phyloP scores from a whole-genome alignment of 2,888 invertebrate species.

The Microctonus hyperodae region DNA sequence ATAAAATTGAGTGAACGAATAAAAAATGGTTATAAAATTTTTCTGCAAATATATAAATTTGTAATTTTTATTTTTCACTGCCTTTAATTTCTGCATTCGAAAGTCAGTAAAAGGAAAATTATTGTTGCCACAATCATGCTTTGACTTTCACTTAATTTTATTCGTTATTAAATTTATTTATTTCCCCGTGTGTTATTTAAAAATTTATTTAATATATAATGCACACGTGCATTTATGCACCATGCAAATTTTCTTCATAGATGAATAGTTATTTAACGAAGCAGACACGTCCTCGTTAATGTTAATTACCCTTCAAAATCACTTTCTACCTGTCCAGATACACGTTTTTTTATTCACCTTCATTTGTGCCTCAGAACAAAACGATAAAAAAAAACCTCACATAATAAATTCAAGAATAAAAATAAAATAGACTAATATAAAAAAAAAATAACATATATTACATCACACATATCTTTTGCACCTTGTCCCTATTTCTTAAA shows the following conservation, averaged over 20 bases:
- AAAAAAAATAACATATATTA: background rate
- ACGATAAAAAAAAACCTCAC: background rate
- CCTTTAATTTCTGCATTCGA: conserved; percentile 12
- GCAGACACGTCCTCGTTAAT: conserved; percentile 17
- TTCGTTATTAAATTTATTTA: conserved; percentile 20
- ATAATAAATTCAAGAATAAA: background rate
- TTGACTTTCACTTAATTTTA: conserved; percentile 19
- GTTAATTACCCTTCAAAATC: conserved; percentile 37
- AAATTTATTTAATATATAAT: background rate
- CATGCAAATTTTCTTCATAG: conserved; percentile 11
- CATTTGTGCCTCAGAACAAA: background rate
- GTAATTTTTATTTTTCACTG: background rate
- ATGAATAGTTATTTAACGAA: background rate
- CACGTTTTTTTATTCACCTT: conserved; percentile 12
- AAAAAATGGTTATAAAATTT: background rate
- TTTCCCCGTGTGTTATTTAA: background rate
- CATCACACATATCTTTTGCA: background rate
- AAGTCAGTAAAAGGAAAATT: conserved; percentile 12
- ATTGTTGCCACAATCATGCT: conserved; percentile 9
- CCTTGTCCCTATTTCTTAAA: background rate
- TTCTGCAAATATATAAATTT: background rate
- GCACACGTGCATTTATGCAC: conserved; percentile 2
- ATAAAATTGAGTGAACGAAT: too few relatives aligned
- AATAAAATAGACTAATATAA: background rate
- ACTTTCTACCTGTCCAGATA: conserved; percentile 40